A percentile compares a stretch with the other conserved stretches of the same genome.
These are phyloP conservation scores for Onthophagus taurus DNA, from an alignment of 1,140 invertebrate genomes.

Conservation along the genomic window DNA sequence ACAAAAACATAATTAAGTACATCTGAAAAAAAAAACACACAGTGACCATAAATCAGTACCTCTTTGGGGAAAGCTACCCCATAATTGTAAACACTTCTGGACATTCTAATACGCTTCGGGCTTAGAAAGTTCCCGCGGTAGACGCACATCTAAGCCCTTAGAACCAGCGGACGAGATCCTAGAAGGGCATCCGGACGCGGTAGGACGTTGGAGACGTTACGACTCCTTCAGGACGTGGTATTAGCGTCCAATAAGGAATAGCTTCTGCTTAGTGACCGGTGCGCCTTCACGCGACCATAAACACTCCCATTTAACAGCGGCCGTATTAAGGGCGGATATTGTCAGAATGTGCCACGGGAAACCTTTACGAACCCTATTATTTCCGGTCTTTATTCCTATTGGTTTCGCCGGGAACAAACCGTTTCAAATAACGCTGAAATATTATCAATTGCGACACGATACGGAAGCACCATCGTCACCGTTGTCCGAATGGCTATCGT, in stretches of 20 bases:
- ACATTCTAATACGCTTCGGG: slow-evolving; percentile 11
- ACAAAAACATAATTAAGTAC: too few species aligned
- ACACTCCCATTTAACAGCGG: slow-evolving; percentile 13
- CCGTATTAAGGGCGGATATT: slow-evolving; percentile 12
- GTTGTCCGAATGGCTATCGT: too few species aligned
- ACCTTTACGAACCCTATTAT: slow-evolving; percentile 11
- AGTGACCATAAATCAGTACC: too few species aligned
- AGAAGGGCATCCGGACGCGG: slow-evolving; percentile 4
- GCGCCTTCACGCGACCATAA: slow-evolving; percentile 13
- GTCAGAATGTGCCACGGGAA: slow-evolving; percentile 11
- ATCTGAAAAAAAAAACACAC: too few species aligned
- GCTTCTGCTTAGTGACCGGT: slow-evolving; percentile 20
- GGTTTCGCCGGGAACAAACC: slow-evolving; percentile 3
- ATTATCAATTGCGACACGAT: slow-evolving; percentile 9
- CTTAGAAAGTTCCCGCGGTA: not conserved
- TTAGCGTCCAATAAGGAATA: slow-evolving; percentile 25
- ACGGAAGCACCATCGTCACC: too few species aligned
- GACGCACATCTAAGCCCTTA: slow-evolving; percentile 5
- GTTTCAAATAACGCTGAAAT: slow-evolving; percentile 10
- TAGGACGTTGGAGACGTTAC: slow-evolving; percentile 16
- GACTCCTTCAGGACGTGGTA: slow-evolving; percentile 21
- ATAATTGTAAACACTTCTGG: slow-evolving; percentile 6
- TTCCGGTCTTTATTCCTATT: slow-evolving; percentile 12
- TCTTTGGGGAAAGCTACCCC: too few species aligned
- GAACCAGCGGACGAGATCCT: not conserved